phyloP scores from a whole-genome alignment of 2,888 invertebrate genomes.

The Notocelia uddmanniana region DNA sequence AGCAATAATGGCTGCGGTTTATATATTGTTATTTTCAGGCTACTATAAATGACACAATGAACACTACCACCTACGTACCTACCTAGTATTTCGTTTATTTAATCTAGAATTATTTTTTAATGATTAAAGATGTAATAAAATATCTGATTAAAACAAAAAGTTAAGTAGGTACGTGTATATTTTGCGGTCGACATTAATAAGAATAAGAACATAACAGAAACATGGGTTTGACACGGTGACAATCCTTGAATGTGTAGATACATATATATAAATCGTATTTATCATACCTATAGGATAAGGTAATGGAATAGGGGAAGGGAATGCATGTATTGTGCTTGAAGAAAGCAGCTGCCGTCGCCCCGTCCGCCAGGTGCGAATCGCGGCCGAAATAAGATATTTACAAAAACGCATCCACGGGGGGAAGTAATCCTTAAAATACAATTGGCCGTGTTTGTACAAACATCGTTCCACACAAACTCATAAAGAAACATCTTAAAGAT shows the following conservation, averaged over 20 bases:
- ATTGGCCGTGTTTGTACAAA: constrained; percentile 11
- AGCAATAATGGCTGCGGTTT: too few relatives aligned
- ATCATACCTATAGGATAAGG: constrained; percentile 19
- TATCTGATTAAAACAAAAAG: too few relatives aligned
- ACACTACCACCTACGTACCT: too few relatives aligned
- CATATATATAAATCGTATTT: constrained; percentile 34
- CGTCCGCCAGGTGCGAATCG: constrained; percentile 45
- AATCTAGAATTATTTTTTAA: too few relatives aligned
- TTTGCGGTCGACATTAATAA: too few relatives aligned
- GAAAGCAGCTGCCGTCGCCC: constrained; percentile 62
- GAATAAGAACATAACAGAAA: too few relatives aligned
- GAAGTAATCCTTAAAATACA: constrained; percentile 27
- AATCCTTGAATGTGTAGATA: neutral
- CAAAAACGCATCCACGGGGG: constrained; percentile 31
- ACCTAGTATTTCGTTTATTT: too few relatives aligned
- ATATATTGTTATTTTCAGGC: too few relatives aligned
- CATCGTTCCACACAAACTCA: neutral
- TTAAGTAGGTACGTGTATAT: too few relatives aligned
- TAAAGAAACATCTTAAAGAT: constrained; percentile 10
- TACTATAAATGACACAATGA: too few relatives aligned
- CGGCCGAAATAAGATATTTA: constrained; percentile 26
- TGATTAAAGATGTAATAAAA: too few relatives aligned
- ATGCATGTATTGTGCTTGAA: constrained; percentile 48
- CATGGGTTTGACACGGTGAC: neutral
- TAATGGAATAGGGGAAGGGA: constrained; percentile 39